These are phyloP conservation scores for Platycnemis pennipes DNA, from an alignment of 2,888 invertebrate species.

Conservation along the genomic window DNA sequence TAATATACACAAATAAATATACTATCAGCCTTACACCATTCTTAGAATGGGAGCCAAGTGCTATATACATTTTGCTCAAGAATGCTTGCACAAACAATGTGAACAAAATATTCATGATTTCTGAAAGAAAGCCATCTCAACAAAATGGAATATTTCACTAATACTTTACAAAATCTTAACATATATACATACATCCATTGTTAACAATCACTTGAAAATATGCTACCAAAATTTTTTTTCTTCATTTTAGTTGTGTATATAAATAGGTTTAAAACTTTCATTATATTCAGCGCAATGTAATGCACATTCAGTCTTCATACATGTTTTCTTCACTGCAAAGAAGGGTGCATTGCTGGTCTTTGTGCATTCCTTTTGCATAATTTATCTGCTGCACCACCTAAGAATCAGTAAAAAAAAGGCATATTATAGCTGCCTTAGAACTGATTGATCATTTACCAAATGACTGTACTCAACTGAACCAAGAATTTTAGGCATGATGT, in stretches of 20 bases:
- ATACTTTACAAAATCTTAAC: constrained; percentile 47
- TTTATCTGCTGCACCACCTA: constrained; percentile 91
- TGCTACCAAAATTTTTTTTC: constrained; percentile 19
- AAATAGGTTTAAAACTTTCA: constrained; percentile 34
- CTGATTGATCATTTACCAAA: background rate
- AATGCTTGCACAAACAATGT: constrained; percentile 53
- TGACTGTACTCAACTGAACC: background rate
- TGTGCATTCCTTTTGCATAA: constrained; percentile 92
- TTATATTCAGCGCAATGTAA: background rate
- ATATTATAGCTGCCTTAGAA: background rate
- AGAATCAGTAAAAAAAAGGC: background rate
- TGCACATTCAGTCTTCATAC: constrained; percentile 56
- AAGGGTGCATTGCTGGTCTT: constrained; percentile 90
- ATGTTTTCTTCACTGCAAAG: constrained; percentile 60
- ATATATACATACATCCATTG: constrained; percentile 45
- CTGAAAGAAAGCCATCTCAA: background rate
- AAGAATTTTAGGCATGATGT: background rate
- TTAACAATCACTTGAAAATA: background rate
- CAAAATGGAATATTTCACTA: constrained; percentile 27
- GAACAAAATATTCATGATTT: constrained; percentile 56
- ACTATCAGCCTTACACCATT: constrained; percentile 35
- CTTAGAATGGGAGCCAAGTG: constrained; percentile 23
- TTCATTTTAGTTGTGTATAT: constrained; percentile 30
- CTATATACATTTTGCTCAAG: constrained; percentile 40
- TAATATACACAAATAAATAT: constrained; percentile 59